These are phyloP conservation scores for Tetragonisca angustula DNA, from an alignment of 2,888 invertebrate species.

Conservation along the genomic window DNA sequence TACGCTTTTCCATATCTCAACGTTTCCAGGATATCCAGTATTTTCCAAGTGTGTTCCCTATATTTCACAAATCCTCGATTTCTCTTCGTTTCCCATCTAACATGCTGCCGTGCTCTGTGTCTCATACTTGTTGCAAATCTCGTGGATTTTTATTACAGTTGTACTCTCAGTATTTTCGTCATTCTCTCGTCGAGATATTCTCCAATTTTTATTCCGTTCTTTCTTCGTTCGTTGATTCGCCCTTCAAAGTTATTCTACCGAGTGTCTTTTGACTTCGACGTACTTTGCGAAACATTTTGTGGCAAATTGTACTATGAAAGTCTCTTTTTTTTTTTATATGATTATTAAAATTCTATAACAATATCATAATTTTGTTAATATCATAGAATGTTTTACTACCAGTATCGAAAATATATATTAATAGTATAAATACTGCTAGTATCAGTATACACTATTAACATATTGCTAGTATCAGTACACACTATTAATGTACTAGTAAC, in stretches of 20 bases:
- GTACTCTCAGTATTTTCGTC: background rate
- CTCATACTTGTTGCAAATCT: background rate
- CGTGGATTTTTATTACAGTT: background rate
- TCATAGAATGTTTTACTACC: too few species aligned
- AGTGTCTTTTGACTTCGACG: background rate
- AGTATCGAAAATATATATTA: too few species aligned
- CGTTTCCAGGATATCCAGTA: background rate
- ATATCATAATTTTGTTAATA: too few species aligned
- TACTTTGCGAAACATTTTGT: too few species aligned
- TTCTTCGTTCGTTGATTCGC: background rate
- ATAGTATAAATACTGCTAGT: too few species aligned
- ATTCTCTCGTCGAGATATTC: background rate
- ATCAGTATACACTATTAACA: too few species aligned
- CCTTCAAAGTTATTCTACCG: background rate
- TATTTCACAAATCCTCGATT: conserved; percentile 38
- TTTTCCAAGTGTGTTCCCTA: conserved; percentile 11
- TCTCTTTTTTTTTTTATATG: too few species aligned
- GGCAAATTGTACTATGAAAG: too few species aligned
- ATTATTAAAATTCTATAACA: too few species aligned
- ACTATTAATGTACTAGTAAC: too few species aligned
- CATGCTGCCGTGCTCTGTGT: background rate
- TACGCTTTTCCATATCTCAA: conserved; percentile 20
- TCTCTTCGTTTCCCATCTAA: conserved; percentile 27
- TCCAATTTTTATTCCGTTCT: background rate
- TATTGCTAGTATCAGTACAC: too few species aligned